Base-by-base conservation (phyloP, 1,140 invertebrate species). In the Drosophila watanabei region DNA sequence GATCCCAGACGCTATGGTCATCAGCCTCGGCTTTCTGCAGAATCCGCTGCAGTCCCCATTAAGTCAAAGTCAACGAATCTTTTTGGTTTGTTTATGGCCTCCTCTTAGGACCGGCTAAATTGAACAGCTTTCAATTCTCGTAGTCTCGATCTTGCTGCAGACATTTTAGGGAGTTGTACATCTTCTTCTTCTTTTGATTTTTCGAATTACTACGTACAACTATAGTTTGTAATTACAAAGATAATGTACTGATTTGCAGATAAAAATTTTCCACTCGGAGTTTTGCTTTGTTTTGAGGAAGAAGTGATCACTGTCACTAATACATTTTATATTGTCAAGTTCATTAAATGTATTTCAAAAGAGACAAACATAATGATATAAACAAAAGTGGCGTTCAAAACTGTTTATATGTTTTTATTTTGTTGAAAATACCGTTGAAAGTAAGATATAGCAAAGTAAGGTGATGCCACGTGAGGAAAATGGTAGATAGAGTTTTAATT, bases 1-100 rank as follows among this genome's bases (percentile, higher is more conserved):
- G 68, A 49, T 66, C 49, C 41, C 70, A 60, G 69, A 73, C 87
- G 80, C 68, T 68, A 58, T 84, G 86, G 82, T 86, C 86, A 90
- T 86, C 82, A 73, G 75, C 59, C 79, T 60, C 63, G 70, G 13
- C 85, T 82, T 90, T 90, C 79, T 71, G 76, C 75, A 73, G 79
- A 90, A 90, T 82, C 75, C 86, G 52, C 54, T 76, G 80, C 58
- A 83, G 71, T 54, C 65, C 60, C 52, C 84, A 89, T 88, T 80
- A 89, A 88, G 82, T 54, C 28, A 71, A 63, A 75, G 61, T 51
- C 52, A 71, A 84, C 51, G 77, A 49, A 35, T 62, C 58, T 63
- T 59, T 51, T 37, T 20, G 46, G 41, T 41, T 24, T 35, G 32
- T 32, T 68, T 49, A 62, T 45, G 35, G 37, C 8, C 43, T 51